Percentiles rank a stretch among this genome's conserved stretches.
Conservation (phyloP, 2,888 invertebrate genomes). For the Taphrorychus bicolor region DNA sequence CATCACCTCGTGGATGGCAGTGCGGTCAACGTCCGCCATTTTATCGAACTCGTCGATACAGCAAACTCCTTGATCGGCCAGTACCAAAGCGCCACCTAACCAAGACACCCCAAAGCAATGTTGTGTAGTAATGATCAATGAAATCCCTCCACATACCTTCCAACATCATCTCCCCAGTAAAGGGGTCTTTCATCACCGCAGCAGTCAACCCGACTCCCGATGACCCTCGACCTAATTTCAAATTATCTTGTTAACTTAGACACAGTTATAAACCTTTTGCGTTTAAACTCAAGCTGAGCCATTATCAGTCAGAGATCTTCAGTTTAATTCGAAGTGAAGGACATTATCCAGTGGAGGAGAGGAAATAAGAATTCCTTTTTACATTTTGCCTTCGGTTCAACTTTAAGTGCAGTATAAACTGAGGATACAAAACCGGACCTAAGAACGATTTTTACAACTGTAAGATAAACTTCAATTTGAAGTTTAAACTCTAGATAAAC, state of each 20-base stretch:
- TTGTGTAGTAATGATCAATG: background rate
- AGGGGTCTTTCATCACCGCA: constrained; percentile 95
- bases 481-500: too few relatives aligned
- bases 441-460: too few relatives aligned
- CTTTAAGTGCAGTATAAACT: too few relatives aligned
- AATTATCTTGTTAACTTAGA: background rate
- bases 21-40: constrained; percentile 95
- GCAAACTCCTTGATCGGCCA: constrained; percentile 97
- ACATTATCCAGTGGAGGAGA: too few relatives aligned
- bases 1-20: constrained; percentile 98
- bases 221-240: constrained; percentile 77
- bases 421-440: too few relatives aligned
- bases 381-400: too few relatives aligned
- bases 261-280: background rate
- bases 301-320: too few relatives aligned
- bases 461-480: too few relatives aligned
- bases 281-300: too few relatives aligned
- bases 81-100: constrained; percentile 82
- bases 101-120: background rate
- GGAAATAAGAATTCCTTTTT: too few relatives aligned
- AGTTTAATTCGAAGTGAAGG: too few relatives aligned
- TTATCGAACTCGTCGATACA: constrained; percentile 99
- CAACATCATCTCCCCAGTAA: constrained; percentile 96
- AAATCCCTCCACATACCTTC: constrained; percentile 72
- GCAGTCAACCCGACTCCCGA: constrained; percentile 99